Conservation (phyloP, 2,797 vertebrate genomes). For the Alexandromys oeconomus region DNA sequence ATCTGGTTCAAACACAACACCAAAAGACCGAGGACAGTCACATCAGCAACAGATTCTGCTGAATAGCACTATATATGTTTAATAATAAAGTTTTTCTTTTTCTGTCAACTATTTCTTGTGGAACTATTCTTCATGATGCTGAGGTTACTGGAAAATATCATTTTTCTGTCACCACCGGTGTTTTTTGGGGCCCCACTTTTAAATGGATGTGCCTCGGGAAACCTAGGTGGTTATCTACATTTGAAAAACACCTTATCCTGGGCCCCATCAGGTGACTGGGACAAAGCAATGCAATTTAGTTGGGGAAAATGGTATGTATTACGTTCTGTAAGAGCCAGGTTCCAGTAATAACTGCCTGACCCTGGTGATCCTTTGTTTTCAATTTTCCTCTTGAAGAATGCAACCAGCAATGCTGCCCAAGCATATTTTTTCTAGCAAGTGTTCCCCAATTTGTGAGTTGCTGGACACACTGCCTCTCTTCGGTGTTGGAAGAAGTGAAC, state of each 20-base stretch:
- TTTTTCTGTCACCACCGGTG: slow-evolving; percentile 72
- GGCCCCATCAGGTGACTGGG: background rate
- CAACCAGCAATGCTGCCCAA: slow-evolving; percentile 40
- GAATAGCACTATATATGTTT: slow-evolving; percentile 69
- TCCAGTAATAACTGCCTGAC: slow-evolving; percentile 62
- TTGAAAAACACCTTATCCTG: slow-evolving; percentile 64
- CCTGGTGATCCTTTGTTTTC: slow-evolving; percentile 72
- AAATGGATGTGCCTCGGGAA: slow-evolving; percentile 73
- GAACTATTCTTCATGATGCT: slow-evolving; percentile 61
- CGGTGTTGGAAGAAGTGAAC: slow-evolving; percentile 60
- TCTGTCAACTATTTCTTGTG: slow-evolving; percentile 62
- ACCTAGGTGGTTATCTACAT: slow-evolving; percentile 65
- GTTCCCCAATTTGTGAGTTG: slow-evolving; percentile 73
- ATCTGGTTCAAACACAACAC: background rate
- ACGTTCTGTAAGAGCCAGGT: slow-evolving; percentile 60
- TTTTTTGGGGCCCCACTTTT: slow-evolving; percentile 59
- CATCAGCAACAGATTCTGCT: slow-evolving; percentile 53
- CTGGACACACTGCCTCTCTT: slow-evolving; percentile 64
- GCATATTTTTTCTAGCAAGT: slow-evolving; percentile 75
- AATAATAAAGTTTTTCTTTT: slow-evolving; percentile 72
- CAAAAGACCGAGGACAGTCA: slow-evolving; percentile 6
- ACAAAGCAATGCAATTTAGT: slow-evolving; percentile 69
- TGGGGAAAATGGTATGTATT: slow-evolving; percentile 72
- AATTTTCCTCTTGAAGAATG: slow-evolving; percentile 75
- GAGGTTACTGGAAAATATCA: slow-evolving; percentile 71